phyloP scores from a whole-genome alignment of 2,797 vertebrate species.

The Ambastaia sidthimunki region DNA sequence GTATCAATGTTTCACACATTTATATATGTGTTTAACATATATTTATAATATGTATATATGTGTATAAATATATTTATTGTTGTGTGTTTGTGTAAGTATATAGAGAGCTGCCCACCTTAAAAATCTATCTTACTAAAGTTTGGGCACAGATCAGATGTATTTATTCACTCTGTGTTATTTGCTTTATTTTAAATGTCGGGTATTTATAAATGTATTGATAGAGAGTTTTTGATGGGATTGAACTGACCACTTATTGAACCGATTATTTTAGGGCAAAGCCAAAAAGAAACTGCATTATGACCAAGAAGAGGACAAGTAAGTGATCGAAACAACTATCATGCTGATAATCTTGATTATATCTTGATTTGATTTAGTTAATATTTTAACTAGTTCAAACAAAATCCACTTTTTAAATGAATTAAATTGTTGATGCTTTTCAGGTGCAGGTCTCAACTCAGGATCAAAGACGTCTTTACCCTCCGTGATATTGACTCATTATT shows the following conservation, averaged over 20 bases:
- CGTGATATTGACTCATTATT: conserved; percentile 71
- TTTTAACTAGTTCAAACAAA: no score
- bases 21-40: no score
- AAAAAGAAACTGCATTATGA: conserved; percentile 74
- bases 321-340: no score
- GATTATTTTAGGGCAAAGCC: conserved; percentile 69
- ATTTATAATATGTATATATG: no score
- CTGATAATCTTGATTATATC: background rate
- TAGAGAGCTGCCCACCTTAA: background rate
- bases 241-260: background rate
- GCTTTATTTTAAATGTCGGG: background rate
- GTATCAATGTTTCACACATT: no score
- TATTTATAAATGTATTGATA: background rate
- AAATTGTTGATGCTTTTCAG: conserved; percentile 62
- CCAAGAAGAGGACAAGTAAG: conserved; percentile 65
- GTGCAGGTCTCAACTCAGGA: conserved; percentile 18
- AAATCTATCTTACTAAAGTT: background rate
- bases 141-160: background rate
- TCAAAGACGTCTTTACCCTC: conserved; percentile 45
- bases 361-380: background rate
- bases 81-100: no score
- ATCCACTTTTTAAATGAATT: background rate
- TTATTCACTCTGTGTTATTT: background rate
- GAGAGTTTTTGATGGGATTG: background rate
- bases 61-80: no score